These are phyloP conservation scores for Amphipyra berbera DNA, from an alignment of 2,888 invertebrate species.

Conservation along the genomic window DNA sequence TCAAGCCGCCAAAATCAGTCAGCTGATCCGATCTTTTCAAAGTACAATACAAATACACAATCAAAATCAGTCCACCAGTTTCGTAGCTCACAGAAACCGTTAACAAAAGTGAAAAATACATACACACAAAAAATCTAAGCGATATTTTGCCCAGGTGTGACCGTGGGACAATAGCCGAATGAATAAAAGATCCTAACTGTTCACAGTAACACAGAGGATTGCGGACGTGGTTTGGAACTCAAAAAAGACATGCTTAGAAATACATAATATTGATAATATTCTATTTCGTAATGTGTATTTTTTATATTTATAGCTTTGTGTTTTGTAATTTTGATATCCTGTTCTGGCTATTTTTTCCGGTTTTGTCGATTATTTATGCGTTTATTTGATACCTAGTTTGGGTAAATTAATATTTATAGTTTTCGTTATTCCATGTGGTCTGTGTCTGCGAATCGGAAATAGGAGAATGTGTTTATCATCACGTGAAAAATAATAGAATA, in stretches of 20 bases:
- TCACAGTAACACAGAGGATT: background rate
- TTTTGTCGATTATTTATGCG: conserved; percentile 9
- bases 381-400: background rate
- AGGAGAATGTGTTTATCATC: background rate
- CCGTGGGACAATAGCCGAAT: conserved; percentile 48
- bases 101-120: conserved; percentile 19
- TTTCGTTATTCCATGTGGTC: background rate
- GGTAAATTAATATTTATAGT: conserved; percentile 3
- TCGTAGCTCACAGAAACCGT: background rate
- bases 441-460: too few species aligned
- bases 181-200: conserved; percentile 55
- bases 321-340: background rate
- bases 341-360: conserved; percentile 39
- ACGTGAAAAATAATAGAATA: background rate
- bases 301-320: background rate
- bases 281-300: conserved; percentile 17
- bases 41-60: conserved; percentile 8
- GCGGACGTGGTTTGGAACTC: conserved; percentile 24
- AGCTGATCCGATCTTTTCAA: conserved; percentile 18
- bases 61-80: conserved; percentile 12
- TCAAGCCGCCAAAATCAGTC: conserved; percentile 7
- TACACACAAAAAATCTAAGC: conserved; percentile 26
- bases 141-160: conserved; percentile 49
- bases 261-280: conserved; percentile 15
- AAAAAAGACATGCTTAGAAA: conserved; percentile 11